Evolutionary conservation across 2,113 vertebrate genomes (phyloP).

Genomic region (Bungarus multicinctus): DNA sequence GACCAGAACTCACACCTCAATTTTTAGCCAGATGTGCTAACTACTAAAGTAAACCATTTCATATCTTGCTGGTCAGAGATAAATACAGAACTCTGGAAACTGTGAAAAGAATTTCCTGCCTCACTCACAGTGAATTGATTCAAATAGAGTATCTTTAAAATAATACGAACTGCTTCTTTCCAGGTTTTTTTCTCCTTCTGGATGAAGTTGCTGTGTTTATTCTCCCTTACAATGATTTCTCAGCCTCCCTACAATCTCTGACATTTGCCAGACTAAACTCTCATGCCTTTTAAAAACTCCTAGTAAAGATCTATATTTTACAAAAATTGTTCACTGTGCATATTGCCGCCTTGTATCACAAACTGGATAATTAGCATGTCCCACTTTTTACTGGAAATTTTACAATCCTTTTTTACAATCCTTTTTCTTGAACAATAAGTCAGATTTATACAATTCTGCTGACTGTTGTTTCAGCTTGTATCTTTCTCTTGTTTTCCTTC

Average conservation of each 20-base stretch:
- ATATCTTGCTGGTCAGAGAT: background rate
- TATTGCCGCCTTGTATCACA: background rate
- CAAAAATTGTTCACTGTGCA: slow-evolving; percentile 24
- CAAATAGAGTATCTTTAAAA: background rate
- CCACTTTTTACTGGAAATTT: background rate
- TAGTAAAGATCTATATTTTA: background rate
- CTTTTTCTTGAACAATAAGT: background rate
- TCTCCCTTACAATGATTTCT: background rate
- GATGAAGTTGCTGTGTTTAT: background rate
- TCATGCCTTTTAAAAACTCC: background rate
- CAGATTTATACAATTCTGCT: background rate
- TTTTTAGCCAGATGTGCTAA: background rate
- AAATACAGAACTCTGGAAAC: background rate
- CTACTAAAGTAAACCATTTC: background rate
- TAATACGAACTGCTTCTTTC: background rate
- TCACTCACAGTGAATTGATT: background rate
- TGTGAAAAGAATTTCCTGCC: background rate
- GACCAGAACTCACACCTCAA: background rate
- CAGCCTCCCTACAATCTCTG: background rate
- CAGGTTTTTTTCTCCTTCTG: background rate
- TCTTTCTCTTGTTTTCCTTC: background rate
- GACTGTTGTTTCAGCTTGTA: background rate
- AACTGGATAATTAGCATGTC: background rate
- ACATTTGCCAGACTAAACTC: background rate
- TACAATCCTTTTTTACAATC: background rate